These are phyloP conservation scores for Scaptomyza cyrtandrae DNA, from an alignment of 2,888 invertebrate genomes.

Conservation along the genomic window DNA sequence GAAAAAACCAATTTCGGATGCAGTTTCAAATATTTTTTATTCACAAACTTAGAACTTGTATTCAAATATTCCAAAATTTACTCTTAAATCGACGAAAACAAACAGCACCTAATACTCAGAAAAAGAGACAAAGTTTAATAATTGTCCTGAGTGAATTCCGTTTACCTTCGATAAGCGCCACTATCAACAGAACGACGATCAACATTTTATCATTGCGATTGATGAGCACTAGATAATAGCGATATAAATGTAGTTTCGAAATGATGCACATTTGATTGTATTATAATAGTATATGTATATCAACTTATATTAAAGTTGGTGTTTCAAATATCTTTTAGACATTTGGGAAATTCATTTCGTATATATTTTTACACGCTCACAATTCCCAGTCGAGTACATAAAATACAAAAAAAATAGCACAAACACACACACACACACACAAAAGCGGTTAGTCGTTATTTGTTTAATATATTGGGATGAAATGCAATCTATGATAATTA, in stretches of 20 bases:
- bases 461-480: background rate
- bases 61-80: too few relatives aligned
- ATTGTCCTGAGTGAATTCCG: too few relatives aligned
- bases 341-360: slow-evolving; percentile 25
- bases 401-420: slow-evolving; percentile 17
- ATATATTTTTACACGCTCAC: slow-evolving; percentile 29
- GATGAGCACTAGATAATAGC: slow-evolving; percentile 57
- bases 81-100: too few relatives aligned
- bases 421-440: background rate
- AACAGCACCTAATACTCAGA: too few relatives aligned
- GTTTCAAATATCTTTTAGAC: slow-evolving; percentile 24
- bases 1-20: too few relatives aligned
- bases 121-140: too few relatives aligned
- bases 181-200: slow-evolving; percentile 75
- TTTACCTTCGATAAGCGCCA: slow-evolving; percentile 80
- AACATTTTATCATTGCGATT: slow-evolving; percentile 81
- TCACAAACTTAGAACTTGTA: too few relatives aligned
- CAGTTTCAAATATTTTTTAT: too few relatives aligned
- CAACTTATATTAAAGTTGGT: slow-evolving; percentile 22
- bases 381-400: slow-evolving; percentile 16
- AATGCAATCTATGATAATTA: background rate
- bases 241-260: slow-evolving; percentile 65
- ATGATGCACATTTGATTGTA: slow-evolving; percentile 49
- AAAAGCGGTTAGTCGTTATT: background rate
- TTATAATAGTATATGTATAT: background rate